Percentiles rank a stretch among this genome's conserved stretches.
These are phyloP conservation scores for Mythimna vitellina DNA, from an alignment of 2,888 invertebrate genomes.

Conservation along the genomic window DNA sequence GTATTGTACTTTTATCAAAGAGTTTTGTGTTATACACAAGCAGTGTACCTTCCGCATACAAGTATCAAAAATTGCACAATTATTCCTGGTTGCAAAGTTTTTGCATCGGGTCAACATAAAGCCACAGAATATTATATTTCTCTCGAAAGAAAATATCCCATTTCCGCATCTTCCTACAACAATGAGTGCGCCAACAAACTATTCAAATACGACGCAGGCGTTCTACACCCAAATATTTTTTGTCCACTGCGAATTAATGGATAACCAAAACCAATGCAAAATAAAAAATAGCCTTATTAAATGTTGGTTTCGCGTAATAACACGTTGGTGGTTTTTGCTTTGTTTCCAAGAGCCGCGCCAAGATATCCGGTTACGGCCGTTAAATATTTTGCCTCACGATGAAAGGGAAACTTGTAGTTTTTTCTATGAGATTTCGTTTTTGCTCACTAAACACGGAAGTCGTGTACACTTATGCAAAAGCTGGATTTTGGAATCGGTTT, in stretches of 20 bases:
- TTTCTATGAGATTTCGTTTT: constrained; percentile 86
- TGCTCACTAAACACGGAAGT: constrained; percentile 88
- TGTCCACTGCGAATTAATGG: constrained; percentile 88
- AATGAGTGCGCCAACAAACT: constrained; percentile 88
- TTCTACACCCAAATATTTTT: constrained; percentile 85
- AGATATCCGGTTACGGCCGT: constrained; percentile 90
- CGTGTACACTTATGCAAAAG: constrained; percentile 88
- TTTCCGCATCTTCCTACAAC: constrained; percentile 91
- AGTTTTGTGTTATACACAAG: neutral
- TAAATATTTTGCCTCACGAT: constrained; percentile 89
- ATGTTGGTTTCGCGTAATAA: constrained; percentile 90
- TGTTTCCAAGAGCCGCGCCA: constrained; percentile 87
- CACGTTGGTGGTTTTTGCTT: constrained; percentile 89
- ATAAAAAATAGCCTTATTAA: constrained; percentile 90
- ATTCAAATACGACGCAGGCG: constrained; percentile 87
- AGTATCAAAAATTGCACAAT: constrained; percentile 75
- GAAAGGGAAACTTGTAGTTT: constrained; percentile 90
- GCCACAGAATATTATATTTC: constrained; percentile 89
- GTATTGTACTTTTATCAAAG: constrained; percentile 7
- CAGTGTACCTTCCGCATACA: constrained; percentile 35
- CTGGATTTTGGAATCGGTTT: constrained; percentile 85
- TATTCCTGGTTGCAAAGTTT: constrained; percentile 79
- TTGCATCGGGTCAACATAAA: constrained; percentile 87
- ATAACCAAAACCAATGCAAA: constrained; percentile 88
- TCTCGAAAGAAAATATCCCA: constrained; percentile 90